phyloP scores from a whole-genome alignment of 1,140 invertebrate species.

The Drosophila fuyamai region DNA sequence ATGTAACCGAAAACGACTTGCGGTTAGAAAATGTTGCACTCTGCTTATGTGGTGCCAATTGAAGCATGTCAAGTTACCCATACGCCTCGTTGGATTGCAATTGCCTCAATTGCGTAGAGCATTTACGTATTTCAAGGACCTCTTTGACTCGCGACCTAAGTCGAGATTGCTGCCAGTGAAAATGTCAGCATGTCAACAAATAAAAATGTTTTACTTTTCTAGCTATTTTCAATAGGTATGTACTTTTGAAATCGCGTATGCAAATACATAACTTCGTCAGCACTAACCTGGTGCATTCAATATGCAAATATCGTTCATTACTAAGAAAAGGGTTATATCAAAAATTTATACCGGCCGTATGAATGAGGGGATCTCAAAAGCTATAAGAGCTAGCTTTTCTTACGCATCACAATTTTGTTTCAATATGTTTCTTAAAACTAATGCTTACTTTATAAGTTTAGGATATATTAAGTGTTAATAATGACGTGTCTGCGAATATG shows the following conservation, averaged over 20 bases:
- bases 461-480: no score
- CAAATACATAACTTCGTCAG: neutral
- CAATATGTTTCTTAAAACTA: no score
- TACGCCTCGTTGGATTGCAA: slow-evolving; percentile 36
- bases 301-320: no score
- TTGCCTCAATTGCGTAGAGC: slow-evolving; percentile 17
- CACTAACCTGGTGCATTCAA: no score
- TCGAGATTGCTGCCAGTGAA: neutral
- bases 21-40: slow-evolving; percentile 12
- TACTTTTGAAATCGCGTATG: neutral
- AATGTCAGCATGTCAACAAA: neutral
- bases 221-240: neutral
- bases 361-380: no score
- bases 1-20: slow-evolving; percentile 7
- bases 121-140: slow-evolving; percentile 5
- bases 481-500: no score
- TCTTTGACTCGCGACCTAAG: slow-evolving; percentile 5
- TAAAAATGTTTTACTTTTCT: neutral
- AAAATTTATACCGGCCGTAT: no score
- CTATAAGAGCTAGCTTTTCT: no score
- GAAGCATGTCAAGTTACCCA: slow-evolving; percentile 67
- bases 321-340: no score
- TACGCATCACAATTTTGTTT: no score
- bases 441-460: no score
- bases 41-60: slow-evolving; percentile 43